phyloP scores from a whole-genome alignment of 2,888 invertebrate species.

The Rotaria macrura region DNA sequence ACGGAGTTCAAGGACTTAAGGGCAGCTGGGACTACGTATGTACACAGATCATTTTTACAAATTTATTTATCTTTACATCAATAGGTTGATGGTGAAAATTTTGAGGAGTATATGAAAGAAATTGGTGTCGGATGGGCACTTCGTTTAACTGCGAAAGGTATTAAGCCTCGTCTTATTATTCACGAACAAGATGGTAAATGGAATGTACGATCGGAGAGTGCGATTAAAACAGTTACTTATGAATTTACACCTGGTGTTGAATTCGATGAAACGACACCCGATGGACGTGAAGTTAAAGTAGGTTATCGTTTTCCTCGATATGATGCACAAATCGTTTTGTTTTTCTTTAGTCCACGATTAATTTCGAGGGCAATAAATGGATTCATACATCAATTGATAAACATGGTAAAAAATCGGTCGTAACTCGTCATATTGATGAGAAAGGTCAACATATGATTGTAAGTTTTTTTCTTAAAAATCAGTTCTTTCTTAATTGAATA shows the following conservation, averaged over 20 bases:
- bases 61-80: too few species aligned
- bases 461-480: background rate
- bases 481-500: background rate
- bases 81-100: conserved; percentile 58
- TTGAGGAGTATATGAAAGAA: conserved; percentile 76
- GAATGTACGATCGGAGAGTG: conserved; percentile 56
- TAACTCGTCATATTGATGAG: background rate
- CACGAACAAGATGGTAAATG: conserved; percentile 62
- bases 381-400: conserved; percentile 30
- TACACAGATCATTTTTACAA: background rate
- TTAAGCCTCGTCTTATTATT: conserved; percentile 72
- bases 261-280: conserved; percentile 40
- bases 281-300: conserved; percentile 32
- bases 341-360: background rate
- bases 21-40: conserved; percentile 1
- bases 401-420: conserved; percentile 24
- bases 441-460: background rate
- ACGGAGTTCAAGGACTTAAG: background rate
- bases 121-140: conserved; percentile 71
- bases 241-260: conserved; percentile 41
- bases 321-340: background rate
- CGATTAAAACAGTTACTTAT: conserved; percentile 41
- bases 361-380: conserved; percentile 25
- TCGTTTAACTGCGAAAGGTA: conserved; percentile 71
- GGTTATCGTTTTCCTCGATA: background rate